Conservation (phyloP, 2,888 invertebrate genomes). For the Nasonovia ribisnigri region DNA sequence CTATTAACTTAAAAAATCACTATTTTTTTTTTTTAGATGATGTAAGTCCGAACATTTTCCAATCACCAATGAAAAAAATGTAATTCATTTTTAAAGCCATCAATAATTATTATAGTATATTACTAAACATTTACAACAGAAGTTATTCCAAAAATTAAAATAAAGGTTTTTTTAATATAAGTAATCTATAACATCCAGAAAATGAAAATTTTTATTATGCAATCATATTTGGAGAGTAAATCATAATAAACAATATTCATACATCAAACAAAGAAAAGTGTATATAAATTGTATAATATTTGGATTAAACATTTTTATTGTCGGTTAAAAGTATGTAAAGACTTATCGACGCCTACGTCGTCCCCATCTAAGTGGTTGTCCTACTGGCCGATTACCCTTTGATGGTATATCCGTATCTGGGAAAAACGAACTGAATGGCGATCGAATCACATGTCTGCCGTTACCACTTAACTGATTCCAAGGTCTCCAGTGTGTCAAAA, state of each 20-base stretch:
- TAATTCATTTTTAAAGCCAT: conserved; percentile 53
- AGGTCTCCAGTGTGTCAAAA: conserved; percentile 72
- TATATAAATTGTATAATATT: conserved; percentile 59
- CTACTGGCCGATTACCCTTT: conserved; percentile 70
- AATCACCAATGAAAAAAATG: neutral
- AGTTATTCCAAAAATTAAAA: neutral
- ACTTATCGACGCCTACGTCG: conserved; percentile 67
- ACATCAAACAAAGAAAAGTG: conserved; percentile 37
- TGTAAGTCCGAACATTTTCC: neutral
- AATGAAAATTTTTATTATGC: conserved; percentile 10
- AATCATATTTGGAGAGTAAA: neutral
- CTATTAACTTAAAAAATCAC: neutral
- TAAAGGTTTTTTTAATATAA: neutral
- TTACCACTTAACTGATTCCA: conserved; percentile 70
- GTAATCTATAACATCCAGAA: conserved; percentile 30
- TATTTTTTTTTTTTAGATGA: neutral
- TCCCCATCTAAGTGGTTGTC: conserved; percentile 73
- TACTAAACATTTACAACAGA: conserved; percentile 51
- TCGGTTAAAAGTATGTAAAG: conserved; percentile 43
- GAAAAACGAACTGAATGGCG: conserved; percentile 67
- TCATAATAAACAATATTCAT: conserved; percentile 27
- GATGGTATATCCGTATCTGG: conserved; percentile 62
- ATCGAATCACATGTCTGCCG: conserved; percentile 67
- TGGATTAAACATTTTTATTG: conserved; percentile 63
- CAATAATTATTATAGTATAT: conserved; percentile 54